Conservation (phyloP, 2,113 vertebrate genomes). For the Balaenoptera acutorostrata region DNA sequence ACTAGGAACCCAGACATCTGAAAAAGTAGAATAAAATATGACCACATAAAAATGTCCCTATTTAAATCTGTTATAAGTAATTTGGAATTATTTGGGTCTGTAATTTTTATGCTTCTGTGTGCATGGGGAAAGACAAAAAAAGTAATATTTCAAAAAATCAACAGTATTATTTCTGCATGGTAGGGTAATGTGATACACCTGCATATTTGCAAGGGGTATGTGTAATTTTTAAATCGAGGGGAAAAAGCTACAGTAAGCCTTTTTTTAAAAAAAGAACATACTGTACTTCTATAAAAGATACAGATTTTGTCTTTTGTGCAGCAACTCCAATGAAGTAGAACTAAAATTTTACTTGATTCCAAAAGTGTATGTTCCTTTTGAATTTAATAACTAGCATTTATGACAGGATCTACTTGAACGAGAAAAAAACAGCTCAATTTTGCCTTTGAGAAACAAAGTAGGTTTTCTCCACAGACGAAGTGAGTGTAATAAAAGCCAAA, state of each 20-base stretch:
- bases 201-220: neutral
- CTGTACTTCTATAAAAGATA: neutral
- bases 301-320: neutral
- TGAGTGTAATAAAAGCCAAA: constrained; percentile 45
- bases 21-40: constrained; percentile 18
- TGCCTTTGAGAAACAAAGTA: constrained; percentile 26
- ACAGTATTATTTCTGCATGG: neutral
- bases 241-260: neutral
- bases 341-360: constrained; percentile 10
- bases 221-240: neutral
- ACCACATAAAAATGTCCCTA: neutral
- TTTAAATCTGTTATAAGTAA: neutral
- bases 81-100: neutral
- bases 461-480: constrained; percentile 8
- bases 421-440: neutral
- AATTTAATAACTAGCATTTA: constrained; percentile 33
- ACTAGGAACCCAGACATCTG: neutral
- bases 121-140: neutral
- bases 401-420: constrained; percentile 12
- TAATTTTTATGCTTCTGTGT: neutral
- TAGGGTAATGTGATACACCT: neutral
- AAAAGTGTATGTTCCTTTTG: neutral
- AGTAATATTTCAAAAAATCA: neutral
- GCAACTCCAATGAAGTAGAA: neutral
- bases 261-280: neutral